Evolutionary conservation across 2,113 vertebrate genomes (phyloP).

Genomic region (Apistogramma diplotaenia): DNA sequence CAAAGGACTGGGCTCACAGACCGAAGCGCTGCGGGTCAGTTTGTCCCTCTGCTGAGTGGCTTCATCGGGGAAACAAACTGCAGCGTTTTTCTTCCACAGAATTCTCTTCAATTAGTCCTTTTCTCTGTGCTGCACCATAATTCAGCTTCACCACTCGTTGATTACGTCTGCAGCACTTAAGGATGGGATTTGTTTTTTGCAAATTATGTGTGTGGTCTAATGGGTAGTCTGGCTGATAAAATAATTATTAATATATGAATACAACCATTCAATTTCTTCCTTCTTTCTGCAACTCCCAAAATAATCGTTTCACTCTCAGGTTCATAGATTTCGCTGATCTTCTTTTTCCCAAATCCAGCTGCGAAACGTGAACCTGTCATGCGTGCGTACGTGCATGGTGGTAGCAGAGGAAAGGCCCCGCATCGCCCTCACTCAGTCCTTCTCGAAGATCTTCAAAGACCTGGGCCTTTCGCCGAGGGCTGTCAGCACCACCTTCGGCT

Average conservation of each 20-base stretch:
- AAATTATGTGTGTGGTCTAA: neutral
- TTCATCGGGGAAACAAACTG: neutral
- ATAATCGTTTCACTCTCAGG: neutral
- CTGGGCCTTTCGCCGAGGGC: slow-evolving; percentile 90
- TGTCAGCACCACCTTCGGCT: slow-evolving; percentile 97
- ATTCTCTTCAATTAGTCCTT: neutral
- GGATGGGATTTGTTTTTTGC: neutral
- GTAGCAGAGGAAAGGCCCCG: slow-evolving; percentile 94
- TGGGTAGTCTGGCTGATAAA: neutral
- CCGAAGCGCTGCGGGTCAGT: slow-evolving; percentile 86
- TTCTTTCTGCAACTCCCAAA: neutral
- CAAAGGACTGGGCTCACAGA: slow-evolving; percentile 90
- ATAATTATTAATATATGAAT: neutral
- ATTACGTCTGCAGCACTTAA: slow-evolving; percentile 8
- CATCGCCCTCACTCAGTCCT: slow-evolving; percentile 88
- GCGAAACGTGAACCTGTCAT: slow-evolving; percentile 91
- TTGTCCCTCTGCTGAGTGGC: neutral
- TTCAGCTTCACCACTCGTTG: neutral
- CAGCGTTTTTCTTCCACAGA: neutral
- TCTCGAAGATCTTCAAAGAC: slow-evolving; percentile 97
- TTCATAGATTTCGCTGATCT: neutral
- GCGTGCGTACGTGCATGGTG: slow-evolving; percentile 96
- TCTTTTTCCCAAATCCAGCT: slow-evolving; percentile 66
- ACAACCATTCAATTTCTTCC: neutral
- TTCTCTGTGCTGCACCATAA: neutral